These are phyloP conservation scores for Anguilla marmorata DNA, from an alignment of 2,797 vertebrate genomes.

Conservation along the genomic window DNA sequence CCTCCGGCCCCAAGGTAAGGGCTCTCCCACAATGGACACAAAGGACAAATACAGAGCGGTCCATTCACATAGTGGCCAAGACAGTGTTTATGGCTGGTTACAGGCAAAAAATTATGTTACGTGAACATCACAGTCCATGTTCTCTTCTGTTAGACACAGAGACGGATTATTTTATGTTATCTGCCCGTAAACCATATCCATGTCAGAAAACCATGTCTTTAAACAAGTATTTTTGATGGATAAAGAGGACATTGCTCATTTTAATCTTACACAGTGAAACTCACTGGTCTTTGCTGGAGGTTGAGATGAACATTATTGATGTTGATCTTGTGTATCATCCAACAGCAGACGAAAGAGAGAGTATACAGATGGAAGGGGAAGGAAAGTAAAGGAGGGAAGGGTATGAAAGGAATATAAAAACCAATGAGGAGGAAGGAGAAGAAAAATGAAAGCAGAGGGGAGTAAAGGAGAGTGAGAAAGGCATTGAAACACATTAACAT, in stretches of 20 bases:
- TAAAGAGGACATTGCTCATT: background rate
- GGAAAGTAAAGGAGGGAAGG: background rate
- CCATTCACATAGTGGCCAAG: background rate
- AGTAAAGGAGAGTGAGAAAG: background rate
- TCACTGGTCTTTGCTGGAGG: background rate
- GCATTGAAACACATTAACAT: background rate
- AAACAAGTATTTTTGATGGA: background rate
- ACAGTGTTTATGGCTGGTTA: background rate
- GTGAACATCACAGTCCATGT: background rate
- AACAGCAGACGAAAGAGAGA: background rate
- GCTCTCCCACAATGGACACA: background rate
- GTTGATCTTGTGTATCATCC: background rate
- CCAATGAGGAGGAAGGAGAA: background rate
- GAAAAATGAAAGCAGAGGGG: background rate
- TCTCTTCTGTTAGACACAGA: background rate
- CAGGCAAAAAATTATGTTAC: background rate
- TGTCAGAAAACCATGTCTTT: background rate
- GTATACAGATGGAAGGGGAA: background rate
- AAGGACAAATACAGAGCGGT: background rate
- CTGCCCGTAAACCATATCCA: background rate
- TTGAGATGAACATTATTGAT: background rate
- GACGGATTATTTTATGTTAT: background rate
- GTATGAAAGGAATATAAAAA: background rate
- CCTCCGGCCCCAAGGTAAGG: background rate
- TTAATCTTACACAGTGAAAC: background rate